Evolutionary conservation across 2,888 invertebrate genomes (phyloP), one percentile per base, ranked within the genome.

Genomic region (Synanthedon tipuliformis): DNA sequence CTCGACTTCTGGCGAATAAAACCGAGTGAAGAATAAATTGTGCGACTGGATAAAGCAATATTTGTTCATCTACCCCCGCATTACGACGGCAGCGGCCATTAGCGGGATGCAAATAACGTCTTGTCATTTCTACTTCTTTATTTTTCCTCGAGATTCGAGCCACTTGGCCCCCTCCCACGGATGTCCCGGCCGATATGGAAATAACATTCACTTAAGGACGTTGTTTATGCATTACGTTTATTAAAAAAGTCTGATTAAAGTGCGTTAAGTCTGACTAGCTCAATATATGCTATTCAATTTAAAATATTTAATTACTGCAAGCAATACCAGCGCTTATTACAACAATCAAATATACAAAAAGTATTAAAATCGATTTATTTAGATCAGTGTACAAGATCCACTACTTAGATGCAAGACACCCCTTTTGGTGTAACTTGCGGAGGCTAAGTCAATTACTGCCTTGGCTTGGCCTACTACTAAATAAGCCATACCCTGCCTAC

Each of bases 21-120:
- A 75, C 76, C 72, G 78, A 76, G 79, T 82, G 34, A 78, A 76
- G 82, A 85, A 87, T 86, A 87, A 86, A 87, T 87, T 86, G 82
- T 80, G 71, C 69, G 78, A 78, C 79, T 84, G 87, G 84, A 85
- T 86, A 83, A 85, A 85, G 85, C 81, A 83, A 86, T 86, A 86
- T 86, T 87, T 86, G 85, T 85, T 84, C 84, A 79, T 79, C 82
- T 84, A 81, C 85, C 85, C 85, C 81, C 80, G 84, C 82, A 83
- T 84, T 84, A 84, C 81, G 80, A 68, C 73, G 73, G 76, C 74
- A 65, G 73, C 76, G 71, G 73, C 85, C 87, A 87, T 87, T 87
- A 87, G 85, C 79, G 80, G 69, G 82, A 85, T 85, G 85, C 86
- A 86, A 85, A 87, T 85, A 87, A 81, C 85, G 82, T 86, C 86